Percentiles rank a stretch among this genome's conserved stretches.
Evolutionary conservation across 2,888 invertebrate genomes (phyloP).

Genomic region (Deilephila elpenor): DNA sequence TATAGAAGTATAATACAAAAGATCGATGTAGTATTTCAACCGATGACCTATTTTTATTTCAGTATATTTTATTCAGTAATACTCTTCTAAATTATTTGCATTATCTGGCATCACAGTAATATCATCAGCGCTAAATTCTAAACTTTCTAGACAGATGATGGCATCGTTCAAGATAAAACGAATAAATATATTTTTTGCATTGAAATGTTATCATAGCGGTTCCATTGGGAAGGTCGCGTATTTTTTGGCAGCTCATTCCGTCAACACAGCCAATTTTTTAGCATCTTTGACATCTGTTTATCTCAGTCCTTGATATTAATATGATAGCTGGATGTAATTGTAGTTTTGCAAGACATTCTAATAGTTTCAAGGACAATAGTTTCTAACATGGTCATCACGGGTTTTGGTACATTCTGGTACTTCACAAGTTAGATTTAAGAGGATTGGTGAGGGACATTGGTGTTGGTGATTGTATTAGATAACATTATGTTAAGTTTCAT

Average conservation of each 20-base stretch:
- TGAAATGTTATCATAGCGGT: not conserved
- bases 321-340: not conserved
- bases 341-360: slow-evolving; percentile 17
- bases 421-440: not conserved
- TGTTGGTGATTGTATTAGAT: not conserved
- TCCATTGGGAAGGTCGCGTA: not conserved
- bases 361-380: slow-evolving; percentile 1
- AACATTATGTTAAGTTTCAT: not conserved
- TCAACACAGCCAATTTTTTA: slow-evolving; percentile 8
- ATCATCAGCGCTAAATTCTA: too few relatives aligned
- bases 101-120: too few relatives aligned
- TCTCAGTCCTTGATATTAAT: not conserved
- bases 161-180: not conserved
- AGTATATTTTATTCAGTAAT: too few relatives aligned
- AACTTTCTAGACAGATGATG: too few relatives aligned
- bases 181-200: not conserved
- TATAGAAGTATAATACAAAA: too few relatives aligned
- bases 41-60: not conserved
- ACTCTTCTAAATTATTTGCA: too few relatives aligned
- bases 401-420: not conserved
- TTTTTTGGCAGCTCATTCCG: not conserved
- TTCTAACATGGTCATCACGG: slow-evolving; percentile 3
- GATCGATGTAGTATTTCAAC: not conserved
- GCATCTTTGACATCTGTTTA: slow-evolving; percentile 6
- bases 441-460: slow-evolving; percentile 13